A percentile compares a stretch with the other conserved stretches of the same genome.
Conservation (phyloP, 2,797 vertebrate genomes). For the Hydrophis major region DNA sequence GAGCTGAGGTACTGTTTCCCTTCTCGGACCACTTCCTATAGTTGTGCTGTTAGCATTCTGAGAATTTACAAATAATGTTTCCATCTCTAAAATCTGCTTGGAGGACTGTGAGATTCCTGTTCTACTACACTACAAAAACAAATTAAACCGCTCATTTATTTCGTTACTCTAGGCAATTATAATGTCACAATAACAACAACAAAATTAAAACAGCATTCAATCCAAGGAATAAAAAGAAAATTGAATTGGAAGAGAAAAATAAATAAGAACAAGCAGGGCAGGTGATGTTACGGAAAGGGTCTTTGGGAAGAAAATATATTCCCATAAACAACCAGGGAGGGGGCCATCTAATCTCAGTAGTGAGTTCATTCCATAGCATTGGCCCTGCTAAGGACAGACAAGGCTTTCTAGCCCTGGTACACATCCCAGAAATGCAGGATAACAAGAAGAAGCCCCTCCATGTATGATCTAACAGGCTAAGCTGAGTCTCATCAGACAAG, state of each 20-base stretch:
- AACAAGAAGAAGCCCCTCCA: neutral
- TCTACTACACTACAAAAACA: neutral
- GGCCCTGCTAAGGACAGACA: too few relatives aligned
- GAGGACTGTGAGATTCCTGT: neutral
- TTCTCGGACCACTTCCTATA: neutral
- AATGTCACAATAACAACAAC: neutral
- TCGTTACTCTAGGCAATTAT: neutral
- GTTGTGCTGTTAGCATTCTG: neutral
- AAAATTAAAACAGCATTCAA: neutral
- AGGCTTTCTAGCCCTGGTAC: neutral
- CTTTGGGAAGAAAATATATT: neutral
- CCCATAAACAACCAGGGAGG: too few relatives aligned
- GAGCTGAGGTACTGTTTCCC: neutral
- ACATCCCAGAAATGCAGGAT: neutral
- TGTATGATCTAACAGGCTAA: neutral
- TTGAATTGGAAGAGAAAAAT: neutral
- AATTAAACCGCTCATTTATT: neutral
- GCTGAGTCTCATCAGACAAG: neutral
- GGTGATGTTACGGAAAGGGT: neutral
- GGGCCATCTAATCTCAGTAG: too few relatives aligned
- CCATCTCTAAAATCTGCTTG: neutral
- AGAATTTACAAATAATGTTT: neutral
- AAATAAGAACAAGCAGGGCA: neutral
- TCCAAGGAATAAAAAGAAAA: neutral
- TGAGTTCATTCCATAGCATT: too few relatives aligned